These are phyloP conservation scores for Phlogophora meticulosa DNA, from an alignment of 2,888 invertebrate genomes.

Conservation along the genomic window DNA sequence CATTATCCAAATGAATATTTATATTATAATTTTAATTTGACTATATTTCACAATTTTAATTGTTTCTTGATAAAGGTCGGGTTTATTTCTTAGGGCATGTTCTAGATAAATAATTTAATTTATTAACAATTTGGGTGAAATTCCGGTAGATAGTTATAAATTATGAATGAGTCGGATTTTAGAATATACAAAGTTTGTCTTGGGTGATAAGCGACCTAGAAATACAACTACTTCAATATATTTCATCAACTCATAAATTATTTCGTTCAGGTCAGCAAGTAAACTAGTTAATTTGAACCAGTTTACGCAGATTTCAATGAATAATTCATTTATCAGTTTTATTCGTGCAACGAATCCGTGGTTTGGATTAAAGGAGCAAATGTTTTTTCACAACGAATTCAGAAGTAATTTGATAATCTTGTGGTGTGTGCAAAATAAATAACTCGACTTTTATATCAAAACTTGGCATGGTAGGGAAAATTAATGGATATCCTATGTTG, in stretches of 20 bases:
- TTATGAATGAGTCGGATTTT: conserved; percentile 55
- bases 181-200: conserved; percentile 51
- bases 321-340: conserved; percentile 48
- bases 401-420: conserved; percentile 54
- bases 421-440: conserved; percentile 39
- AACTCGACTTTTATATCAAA: conserved; percentile 46
- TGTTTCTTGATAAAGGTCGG: conserved; percentile 47
- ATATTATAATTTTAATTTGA: conserved; percentile 51
- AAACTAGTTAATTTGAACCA: conserved; percentile 53
- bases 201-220: conserved; percentile 35
- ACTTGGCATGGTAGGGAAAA: conserved; percentile 30
- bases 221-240: conserved; percentile 48
- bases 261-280: conserved; percentile 56
- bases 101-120: conserved; percentile 50
- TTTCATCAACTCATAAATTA: conserved; percentile 58
- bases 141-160: conserved; percentile 32
- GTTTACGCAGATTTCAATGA: conserved; percentile 47
- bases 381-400: conserved; percentile 44
- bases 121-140: conserved; percentile 26
- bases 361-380: conserved; percentile 30
- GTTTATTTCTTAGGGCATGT: conserved; percentile 23
- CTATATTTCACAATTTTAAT: conserved; percentile 42
- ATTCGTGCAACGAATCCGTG: conserved; percentile 49
- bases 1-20: conserved; percentile 49
- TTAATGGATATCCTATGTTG: conserved; percentile 56